Evolutionary conservation across 2,113 vertebrate species (phyloP).

Genomic region (Malurus alboscapulatus): DNA sequence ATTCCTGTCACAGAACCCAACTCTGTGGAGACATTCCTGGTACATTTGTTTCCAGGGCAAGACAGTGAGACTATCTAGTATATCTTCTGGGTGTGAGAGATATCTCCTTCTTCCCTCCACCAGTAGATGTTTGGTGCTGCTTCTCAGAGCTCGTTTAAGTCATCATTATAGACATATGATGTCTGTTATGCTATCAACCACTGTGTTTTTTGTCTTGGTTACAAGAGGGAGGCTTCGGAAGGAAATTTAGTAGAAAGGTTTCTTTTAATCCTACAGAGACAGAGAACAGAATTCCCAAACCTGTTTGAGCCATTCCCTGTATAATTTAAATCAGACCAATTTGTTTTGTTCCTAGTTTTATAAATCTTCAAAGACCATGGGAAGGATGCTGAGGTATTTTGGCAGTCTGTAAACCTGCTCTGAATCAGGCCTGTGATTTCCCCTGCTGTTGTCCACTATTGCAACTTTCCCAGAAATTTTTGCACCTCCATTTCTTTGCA

Average conservation of each 20-base stretch:
- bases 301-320: not conserved
- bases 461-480: not conserved
- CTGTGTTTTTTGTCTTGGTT: not conserved
- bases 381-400: not conserved
- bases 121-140: not conserved
- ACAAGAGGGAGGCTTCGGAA: not conserved
- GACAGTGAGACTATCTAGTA: slow-evolving; percentile 11
- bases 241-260: not conserved
- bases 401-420: not conserved
- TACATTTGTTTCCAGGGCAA: not conserved
- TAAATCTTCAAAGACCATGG: not conserved
- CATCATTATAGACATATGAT: not conserved
- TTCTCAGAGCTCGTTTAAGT: not conserved
- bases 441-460: not conserved
- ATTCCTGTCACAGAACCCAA: not conserved
- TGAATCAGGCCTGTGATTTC: not conserved
- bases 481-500: not conserved
- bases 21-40: not conserved
- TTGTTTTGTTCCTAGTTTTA: not conserved
- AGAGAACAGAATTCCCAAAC: not conserved
- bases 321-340: not conserved
- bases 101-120: not conserved
- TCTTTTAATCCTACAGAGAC: not conserved
- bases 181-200: not conserved
- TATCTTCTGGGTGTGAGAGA: not conserved